A percentile compares a stretch with the other conserved stretches of the same genome.
Conservation (phyloP, 2,797 vertebrate species). For the Oreochromis grahami region DNA sequence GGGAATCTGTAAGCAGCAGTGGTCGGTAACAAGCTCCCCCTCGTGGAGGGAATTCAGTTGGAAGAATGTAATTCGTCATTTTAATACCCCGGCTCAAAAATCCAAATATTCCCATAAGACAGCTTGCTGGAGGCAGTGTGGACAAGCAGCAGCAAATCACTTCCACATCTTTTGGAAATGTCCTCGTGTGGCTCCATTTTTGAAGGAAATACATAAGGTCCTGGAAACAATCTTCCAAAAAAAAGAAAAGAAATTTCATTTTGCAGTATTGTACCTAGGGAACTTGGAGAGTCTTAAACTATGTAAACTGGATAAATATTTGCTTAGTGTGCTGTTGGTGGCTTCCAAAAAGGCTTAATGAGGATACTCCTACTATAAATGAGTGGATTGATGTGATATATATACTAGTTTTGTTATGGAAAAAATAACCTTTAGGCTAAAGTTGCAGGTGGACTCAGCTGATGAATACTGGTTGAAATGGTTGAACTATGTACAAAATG, state of each 20-base stretch:
- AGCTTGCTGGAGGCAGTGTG: too few relatives aligned
- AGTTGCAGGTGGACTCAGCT: not conserved
- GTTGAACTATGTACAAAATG: not conserved
- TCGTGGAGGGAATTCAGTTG: too few relatives aligned
- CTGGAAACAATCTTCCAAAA: not conserved
- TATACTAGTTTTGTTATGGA: fast-evolving
- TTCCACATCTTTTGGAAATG: not conserved
- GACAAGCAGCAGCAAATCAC: too few relatives aligned
- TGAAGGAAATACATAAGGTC: fast-evolving
- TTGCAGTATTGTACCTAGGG: not conserved
- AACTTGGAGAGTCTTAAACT: not conserved
- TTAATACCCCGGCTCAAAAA: too few relatives aligned
- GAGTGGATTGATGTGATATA: fast-evolving
- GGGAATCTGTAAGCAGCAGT: too few relatives aligned
- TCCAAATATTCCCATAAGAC: too few relatives aligned
- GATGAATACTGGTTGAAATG: fast-evolving
- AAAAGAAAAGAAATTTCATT: not conserved
- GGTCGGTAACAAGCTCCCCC: too few relatives aligned
- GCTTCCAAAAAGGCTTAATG: fast-evolving
- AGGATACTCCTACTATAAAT: not conserved
- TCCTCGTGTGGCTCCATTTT: fast-evolving
- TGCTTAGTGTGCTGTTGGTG: not conserved
- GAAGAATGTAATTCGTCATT: too few relatives aligned
- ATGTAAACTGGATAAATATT: not conserved
- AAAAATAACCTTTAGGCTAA: not conserved